These are phyloP conservation scores for Diacarnus erythraeanus DNA, from an alignment of 37 sponge, comb jelly and placozoan species.

Conservation along the genomic window DNA sequence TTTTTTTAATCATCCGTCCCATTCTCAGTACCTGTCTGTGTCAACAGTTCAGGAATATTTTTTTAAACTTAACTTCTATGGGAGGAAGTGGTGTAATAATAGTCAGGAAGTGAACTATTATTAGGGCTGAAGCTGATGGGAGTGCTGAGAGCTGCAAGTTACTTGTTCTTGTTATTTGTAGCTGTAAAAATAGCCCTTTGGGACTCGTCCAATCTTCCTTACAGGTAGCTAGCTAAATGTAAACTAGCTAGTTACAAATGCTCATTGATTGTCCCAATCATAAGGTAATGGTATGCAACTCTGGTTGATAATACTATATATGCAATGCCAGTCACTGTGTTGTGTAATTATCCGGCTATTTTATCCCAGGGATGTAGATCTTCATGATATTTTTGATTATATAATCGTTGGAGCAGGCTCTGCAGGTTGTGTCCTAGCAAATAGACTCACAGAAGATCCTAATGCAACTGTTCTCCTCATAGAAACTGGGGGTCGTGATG, in stretches of 20 bases:
- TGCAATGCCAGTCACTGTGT: background rate
- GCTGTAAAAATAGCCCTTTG: conserved; percentile 4
- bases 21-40: no score
- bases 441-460: conserved; percentile 75
- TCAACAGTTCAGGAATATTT: no score
- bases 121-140: no score
- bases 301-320: background rate
- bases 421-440: conserved; percentile 90
- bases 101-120: no score
- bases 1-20: no score
- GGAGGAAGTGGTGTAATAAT: no score
- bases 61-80: no score
- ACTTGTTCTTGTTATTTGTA: background rate
- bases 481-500: conserved; percentile 78
- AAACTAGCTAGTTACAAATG: background rate
- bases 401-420: conserved; percentile 86
- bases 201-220: background rate
- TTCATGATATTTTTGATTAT: conserved; percentile 55
- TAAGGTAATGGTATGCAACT: background rate
- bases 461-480: conserved; percentile 73
- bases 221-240: conserved; percentile 8
- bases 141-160: background rate
- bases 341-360: background rate
- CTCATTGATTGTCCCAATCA: background rate
- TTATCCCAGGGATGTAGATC: conserved; percentile 1